A percentile compares a stretch with the other conserved stretches of the same genome.
Conservation (phyloP, 1,140 invertebrate species). For the Pogonognathellus flavescens region DNA sequence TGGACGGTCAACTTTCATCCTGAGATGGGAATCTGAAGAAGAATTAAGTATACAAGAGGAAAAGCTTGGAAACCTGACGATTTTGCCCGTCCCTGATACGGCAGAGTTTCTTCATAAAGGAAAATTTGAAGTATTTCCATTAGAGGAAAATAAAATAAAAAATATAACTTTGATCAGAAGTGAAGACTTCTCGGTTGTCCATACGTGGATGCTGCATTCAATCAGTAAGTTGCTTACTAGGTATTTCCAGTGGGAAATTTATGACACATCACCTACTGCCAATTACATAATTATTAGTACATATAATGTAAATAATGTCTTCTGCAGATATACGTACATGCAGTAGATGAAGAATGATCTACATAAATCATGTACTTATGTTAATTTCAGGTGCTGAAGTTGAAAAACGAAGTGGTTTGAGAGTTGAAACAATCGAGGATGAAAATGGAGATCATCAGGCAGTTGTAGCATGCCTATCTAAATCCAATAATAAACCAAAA, state of each 20-base stretch:
- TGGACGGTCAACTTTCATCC: slow-evolving; percentile 11
- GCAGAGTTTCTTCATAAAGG: slow-evolving; percentile 13
- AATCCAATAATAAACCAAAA: slow-evolving; percentile 33
- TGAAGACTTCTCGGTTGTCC: slow-evolving; percentile 1
- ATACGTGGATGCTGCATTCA: slow-evolving; percentile 5
- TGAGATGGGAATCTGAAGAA: slow-evolving; percentile 45
- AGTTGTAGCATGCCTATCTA: slow-evolving; percentile 25
- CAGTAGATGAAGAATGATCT: no score
- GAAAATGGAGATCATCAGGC: slow-evolving; percentile 34
- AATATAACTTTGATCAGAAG: neutral
- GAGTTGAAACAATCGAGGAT: slow-evolving; percentile 34
- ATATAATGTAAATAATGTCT: no score
- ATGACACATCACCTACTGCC: no score
- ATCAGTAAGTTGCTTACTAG: no score
- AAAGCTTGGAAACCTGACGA: neutral
- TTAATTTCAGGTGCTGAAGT: neutral
- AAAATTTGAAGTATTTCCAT: neutral
- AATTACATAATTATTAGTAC: no score
- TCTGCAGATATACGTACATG: no score
- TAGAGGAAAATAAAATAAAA: neutral
- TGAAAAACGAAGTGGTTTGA: slow-evolving; percentile 4
- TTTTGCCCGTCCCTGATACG: neutral
- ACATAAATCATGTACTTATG: neutral
- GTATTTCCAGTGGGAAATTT: neutral
- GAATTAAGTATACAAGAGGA: slow-evolving; percentile 14